Evolutionary conservation across 2,113 vertebrate genomes (phyloP).

Genomic region (Aplodontia rufa): DNA sequence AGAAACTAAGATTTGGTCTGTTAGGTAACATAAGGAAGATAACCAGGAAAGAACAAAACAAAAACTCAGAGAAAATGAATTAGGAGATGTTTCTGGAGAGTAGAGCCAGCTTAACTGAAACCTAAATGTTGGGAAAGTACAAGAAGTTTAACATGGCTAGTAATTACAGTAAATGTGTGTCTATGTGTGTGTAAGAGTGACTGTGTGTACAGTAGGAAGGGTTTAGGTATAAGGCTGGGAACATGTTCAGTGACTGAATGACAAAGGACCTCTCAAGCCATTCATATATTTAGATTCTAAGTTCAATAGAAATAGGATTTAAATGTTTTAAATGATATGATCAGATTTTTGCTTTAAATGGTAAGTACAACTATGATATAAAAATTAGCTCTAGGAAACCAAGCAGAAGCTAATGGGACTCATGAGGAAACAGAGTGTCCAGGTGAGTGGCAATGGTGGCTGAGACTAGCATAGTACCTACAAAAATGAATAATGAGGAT

Average conservation of each 20-base stretch:
- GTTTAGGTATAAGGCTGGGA: neutral
- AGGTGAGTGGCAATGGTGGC: neutral
- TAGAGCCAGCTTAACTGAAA: neutral
- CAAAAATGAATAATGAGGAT: neutral
- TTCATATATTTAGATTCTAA: neutral
- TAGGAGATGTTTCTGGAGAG: neutral
- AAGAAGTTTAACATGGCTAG: neutral
- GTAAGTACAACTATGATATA: neutral
- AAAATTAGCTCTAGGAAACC: neutral
- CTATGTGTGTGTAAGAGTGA: neutral
- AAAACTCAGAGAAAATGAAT: neutral
- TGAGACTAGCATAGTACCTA: neutral
- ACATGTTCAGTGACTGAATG: neutral
- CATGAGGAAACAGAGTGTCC: neutral
- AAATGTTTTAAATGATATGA: neutral
- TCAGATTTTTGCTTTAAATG: neutral
- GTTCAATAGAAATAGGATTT: neutral
- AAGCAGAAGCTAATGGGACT: neutral
- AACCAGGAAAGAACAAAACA: neutral
- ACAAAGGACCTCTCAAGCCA: neutral
- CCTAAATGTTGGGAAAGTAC: neutral
- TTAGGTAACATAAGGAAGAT: neutral
- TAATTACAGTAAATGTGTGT: neutral
- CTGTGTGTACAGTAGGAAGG: neutral
- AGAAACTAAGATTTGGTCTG: neutral